These are phyloP conservation scores for Helleia helle DNA, from an alignment of 2,888 invertebrate genomes.

Conservation along the genomic window DNA sequence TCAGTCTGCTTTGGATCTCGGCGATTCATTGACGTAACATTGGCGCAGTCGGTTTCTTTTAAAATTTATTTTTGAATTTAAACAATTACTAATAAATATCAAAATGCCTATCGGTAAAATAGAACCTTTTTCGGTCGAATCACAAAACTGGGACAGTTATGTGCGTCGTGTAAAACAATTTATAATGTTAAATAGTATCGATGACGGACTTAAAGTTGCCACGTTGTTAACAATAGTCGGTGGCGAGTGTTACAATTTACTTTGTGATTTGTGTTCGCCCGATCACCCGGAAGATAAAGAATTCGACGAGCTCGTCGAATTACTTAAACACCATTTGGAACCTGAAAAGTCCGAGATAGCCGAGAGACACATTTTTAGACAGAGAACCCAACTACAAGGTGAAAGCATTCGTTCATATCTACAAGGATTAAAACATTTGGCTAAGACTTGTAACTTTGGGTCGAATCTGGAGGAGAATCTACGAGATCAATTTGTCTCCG, in stretches of 20 bases:
- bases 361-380: conserved; percentile 22
- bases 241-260: not conserved
- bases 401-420: conserved; percentile 19
- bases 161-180: conserved; percentile 6
- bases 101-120: not conserved
- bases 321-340: conserved; percentile 17
- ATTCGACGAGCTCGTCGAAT: conserved; percentile 5
- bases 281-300: not conserved
- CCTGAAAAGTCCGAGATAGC: conserved; percentile 23
- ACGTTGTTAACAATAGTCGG: not conserved
- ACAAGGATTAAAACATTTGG: conserved; percentile 21
- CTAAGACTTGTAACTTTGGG: conserved; percentile 22
- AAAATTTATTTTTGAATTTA: not conserved
- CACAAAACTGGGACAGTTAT: not conserved
- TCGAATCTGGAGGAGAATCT: conserved; percentile 11
- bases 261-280: conserved; percentile 4
- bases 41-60: not conserved
- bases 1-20: not conserved
- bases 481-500: conserved; percentile 11
- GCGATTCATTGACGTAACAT: not conserved
- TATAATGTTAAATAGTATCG: conserved; percentile 12
- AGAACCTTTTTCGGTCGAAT: not conserved
- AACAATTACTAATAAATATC: no score
- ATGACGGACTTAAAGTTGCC: not conserved
- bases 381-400: conserved; percentile 17